Base-by-base conservation (phyloP, 2,797 vertebrate genomes). In the Trachops cirrhosus region DNA sequence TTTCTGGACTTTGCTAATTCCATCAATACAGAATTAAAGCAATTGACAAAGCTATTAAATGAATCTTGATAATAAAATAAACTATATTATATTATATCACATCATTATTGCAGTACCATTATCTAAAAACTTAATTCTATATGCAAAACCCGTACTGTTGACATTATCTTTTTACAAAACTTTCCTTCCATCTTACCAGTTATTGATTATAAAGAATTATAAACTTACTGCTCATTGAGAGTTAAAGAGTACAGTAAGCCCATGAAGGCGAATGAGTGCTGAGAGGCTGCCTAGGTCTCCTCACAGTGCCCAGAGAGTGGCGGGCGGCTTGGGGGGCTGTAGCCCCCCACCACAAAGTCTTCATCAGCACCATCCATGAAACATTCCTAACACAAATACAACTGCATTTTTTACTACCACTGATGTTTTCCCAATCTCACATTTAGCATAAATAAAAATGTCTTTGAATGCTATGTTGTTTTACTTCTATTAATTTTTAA, bases 31-130 rank as follows among this genome's bases (percentile, higher is more conserved):
- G 18, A 96, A 83, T 46, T 64, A 87, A 93, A 90, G 52, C 39
- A 87, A 91, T 34, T 75, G 16, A 86, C 54, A 85, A 93, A 92
- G 24, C 34, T 48, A 85, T 34, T 91, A 52, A 91, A 89, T 70
- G 79, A 77, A 67, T 52, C 26, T 84, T 75, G 78, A 71, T 93
- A 89, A 74, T 64, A 82, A 89, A 93, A 78, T 57, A 8, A 84
- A 88, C 52, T 91, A 77, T 41, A 41, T 79, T 77, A 15, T 46
- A 90, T 57, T 41, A 48, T 1, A 84, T 71, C 16, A 71, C 32
- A 64, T 79, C 37, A 89, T 59, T 85, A 90, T 41, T 82, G 1
- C 44, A 90, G 10, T 26, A 91, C 46, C 2, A 3, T 54, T 67
- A 87, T 15, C 50, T 44, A 83, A 64, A 59, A 79, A 75, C 26